Conservation (phyloP, 1,140 invertebrate species). For the Diorhabda elongata region DNA sequence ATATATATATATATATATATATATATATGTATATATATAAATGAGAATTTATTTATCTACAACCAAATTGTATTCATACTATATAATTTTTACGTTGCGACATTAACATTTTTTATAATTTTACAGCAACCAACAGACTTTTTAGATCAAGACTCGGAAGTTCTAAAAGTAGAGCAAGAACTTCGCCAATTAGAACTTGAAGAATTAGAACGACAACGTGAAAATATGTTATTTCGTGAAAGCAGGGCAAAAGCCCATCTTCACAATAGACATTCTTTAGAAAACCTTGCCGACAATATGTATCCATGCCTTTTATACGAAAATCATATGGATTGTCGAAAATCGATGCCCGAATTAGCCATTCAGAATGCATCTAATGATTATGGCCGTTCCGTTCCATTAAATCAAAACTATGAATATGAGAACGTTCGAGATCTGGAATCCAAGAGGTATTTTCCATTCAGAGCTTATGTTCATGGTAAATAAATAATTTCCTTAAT, state of each 20-base stretch:
- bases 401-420: slow-evolving; percentile 34
- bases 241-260: slow-evolving; percentile 50
- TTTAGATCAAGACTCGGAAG: slow-evolving; percentile 55
- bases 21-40: too few species aligned
- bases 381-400: slow-evolving; percentile 33
- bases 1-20: too few species aligned
- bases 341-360: slow-evolving; percentile 65
- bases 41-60: too few species aligned
- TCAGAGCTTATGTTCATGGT: not conserved
- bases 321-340: slow-evolving; percentile 53
- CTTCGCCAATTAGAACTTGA: slow-evolving; percentile 71
- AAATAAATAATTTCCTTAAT: not conserved
- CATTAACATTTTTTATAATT: not conserved
- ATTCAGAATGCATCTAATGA: slow-evolving; percentile 26
- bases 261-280: slow-evolving; percentile 56
- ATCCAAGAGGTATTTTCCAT: not conserved
- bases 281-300: slow-evolving; percentile 52
- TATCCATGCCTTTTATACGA: slow-evolving; percentile 34
- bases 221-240: slow-evolving; percentile 63
- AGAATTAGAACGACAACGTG: slow-evolving; percentile 68
- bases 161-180: slow-evolving; percentile 70
- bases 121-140: slow-evolving; percentile 26
- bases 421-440: slow-evolving; percentile 5
- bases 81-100: too few species aligned
- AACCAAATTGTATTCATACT: too few species aligned